Percentiles rank a stretch among this genome's conserved stretches.
phyloP scores from a whole-genome alignment of 2,113 vertebrate species.

The Psilopsiagon aurifrons region DNA sequence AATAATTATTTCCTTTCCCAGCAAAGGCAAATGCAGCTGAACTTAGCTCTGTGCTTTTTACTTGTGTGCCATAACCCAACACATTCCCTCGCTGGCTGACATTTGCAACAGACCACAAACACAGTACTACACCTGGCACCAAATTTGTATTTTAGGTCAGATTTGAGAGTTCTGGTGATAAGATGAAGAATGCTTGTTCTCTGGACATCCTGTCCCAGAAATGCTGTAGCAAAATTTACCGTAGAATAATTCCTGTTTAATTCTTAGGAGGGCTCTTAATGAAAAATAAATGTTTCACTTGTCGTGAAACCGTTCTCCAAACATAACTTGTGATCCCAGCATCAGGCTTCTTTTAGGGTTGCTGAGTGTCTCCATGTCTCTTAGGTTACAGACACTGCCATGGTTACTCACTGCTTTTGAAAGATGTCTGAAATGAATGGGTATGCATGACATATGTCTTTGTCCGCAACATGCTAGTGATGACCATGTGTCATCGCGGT shows the following conservation, averaged over 20 bases:
- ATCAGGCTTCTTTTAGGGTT: not conserved
- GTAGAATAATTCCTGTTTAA: not conserved
- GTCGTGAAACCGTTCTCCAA: not conserved
- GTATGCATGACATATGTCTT: rapidly evolving
- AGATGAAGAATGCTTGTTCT: not conserved
- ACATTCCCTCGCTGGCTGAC: not conserved
- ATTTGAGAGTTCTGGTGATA: not conserved
- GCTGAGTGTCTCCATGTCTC: rapidly evolving
- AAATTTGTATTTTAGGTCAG: not conserved
- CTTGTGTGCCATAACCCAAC: not conserved
- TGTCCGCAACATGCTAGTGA: not conserved
- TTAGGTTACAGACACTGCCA: not conserved
- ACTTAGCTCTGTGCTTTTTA: constrained; percentile 16
- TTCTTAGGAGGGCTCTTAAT: not conserved
- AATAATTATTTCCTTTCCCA: constrained; percentile 53
- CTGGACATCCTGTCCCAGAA: constrained; percentile 13
- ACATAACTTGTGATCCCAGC: not conserved
- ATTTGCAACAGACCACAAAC: constrained; percentile 29
- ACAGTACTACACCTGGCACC: not conserved
- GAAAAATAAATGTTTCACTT: not conserved
- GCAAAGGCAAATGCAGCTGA: constrained; percentile 32
- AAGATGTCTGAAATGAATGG: not conserved
- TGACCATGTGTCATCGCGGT: not conserved
- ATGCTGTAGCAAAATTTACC: not conserved
- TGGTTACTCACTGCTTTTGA: rapidly evolving